A percentile compares a stretch with the other conserved stretches of the same genome.
Evolutionary conservation across 2,797 vertebrate species (phyloP).

Genomic region (Oreonectes daqikongensis): DNA sequence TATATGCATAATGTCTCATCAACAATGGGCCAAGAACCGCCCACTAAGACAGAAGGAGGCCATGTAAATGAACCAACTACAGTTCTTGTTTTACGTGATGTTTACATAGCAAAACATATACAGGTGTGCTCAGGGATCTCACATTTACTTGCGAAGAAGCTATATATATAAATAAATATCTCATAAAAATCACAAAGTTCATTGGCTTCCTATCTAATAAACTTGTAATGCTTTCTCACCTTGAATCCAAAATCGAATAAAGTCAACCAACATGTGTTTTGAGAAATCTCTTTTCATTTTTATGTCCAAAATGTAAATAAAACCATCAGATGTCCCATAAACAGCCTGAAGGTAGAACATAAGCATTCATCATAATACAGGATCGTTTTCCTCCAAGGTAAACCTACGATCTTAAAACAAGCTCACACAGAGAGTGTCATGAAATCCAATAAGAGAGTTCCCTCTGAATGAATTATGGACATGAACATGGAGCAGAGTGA

Average conservation of each 20-base stretch:
- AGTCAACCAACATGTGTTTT: not conserved
- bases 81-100: not conserved
- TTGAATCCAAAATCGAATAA: no score
- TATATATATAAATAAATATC: no score
- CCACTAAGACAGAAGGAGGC: not conserved
- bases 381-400: not conserved
- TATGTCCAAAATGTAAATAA: not conserved
- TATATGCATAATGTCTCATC: not conserved
- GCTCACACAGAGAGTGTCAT: not conserved
- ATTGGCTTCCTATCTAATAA: no score
- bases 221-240: no score
- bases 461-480: conserved; percentile 7
- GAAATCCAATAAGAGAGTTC: not conserved
- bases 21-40: not conserved
- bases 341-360: not conserved
- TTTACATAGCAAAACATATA: not conserved
- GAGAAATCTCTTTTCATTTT: not conserved
- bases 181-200: no score
- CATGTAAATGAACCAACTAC: not conserved
- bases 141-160: no score
- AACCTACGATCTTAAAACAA: not conserved
- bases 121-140: not conserved
- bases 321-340: no score
- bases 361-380: not conserved
- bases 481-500: conserved; percentile 1